phyloP scores from a whole-genome alignment of 2,113 vertebrate species.

The Chaetodon auriga region DNA sequence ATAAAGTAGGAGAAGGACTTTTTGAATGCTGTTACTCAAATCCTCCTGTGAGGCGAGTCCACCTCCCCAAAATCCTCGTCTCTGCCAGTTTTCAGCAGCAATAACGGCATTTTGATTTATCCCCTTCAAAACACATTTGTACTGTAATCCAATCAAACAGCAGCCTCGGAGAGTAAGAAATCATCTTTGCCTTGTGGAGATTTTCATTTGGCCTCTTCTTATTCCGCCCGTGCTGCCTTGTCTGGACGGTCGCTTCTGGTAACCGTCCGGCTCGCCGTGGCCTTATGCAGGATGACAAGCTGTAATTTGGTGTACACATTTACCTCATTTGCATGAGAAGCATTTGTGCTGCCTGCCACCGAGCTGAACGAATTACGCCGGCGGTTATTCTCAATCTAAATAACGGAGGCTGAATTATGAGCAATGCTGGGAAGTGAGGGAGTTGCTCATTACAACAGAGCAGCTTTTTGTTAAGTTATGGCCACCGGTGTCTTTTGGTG shows the following conservation, averaged over 20 bases:
- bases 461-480: slow-evolving; percentile 24
- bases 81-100: slow-evolving; percentile 42
- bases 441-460: slow-evolving; percentile 35
- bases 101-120: slow-evolving; percentile 72
- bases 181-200: slow-evolving; percentile 49
- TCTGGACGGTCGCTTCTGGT: slow-evolving; percentile 37
- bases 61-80: slow-evolving; percentile 15
- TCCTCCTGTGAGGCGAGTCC: slow-evolving; percentile 28
- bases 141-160: slow-evolving; percentile 75
- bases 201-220: slow-evolving; percentile 17
- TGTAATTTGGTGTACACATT: slow-evolving; percentile 77
- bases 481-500: background rate
- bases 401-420: slow-evolving; percentile 44
- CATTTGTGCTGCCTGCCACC: slow-evolving; percentile 53
- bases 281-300: slow-evolving; percentile 65
- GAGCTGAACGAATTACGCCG: slow-evolving; percentile 41
- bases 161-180: slow-evolving; percentile 63
- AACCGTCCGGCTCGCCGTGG: slow-evolving; percentile 24
- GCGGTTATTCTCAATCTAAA: slow-evolving; percentile 67
- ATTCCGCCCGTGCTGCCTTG: slow-evolving; percentile 9
- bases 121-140: slow-evolving; percentile 57
- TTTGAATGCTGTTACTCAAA: background rate
- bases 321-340: slow-evolving; percentile 77
- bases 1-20: slow-evolving; percentile 14
- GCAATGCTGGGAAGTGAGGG: slow-evolving; percentile 68